Conservation (phyloP, 1,140 invertebrate species). For the Bombus superbus region DNA sequence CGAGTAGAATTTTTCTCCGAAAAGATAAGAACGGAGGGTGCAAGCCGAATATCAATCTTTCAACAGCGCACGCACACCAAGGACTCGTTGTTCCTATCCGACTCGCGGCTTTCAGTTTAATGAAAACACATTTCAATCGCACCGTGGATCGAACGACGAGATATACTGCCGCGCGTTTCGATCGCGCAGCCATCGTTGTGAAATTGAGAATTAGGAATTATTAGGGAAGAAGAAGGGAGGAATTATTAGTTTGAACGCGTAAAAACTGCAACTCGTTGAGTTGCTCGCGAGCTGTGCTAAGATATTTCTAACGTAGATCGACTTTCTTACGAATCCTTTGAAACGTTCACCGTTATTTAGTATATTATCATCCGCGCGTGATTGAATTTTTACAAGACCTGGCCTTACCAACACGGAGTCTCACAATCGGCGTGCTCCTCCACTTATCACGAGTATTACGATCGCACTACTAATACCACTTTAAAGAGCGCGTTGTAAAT, state of each 20-base stretch:
- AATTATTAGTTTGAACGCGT: neutral
- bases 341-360: no score
- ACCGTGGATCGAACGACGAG: neutral
- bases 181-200: neutral
- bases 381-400: no score
- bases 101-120: conserved; percentile 8
- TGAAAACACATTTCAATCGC: conserved; percentile 11
- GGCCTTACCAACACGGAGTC: no score
- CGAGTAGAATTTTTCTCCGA: neutral
- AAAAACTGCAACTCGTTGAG: neutral
- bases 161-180: neutral
- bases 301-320: no score
- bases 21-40: neutral
- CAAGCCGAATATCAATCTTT: conserved; percentile 15
- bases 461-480: no score
- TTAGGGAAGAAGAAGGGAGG: neutral
- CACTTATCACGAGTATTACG: no score
- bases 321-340: no score
- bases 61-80: neutral
- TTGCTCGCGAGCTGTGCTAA: neutral
- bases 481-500: no score
- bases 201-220: no score
- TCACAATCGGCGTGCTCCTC: no score
- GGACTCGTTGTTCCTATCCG: neutral
- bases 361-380: no score